These are phyloP conservation scores for Masticophis lateralis DNA, from an alignment of 2,797 vertebrate genomes.

Conservation along the genomic window DNA sequence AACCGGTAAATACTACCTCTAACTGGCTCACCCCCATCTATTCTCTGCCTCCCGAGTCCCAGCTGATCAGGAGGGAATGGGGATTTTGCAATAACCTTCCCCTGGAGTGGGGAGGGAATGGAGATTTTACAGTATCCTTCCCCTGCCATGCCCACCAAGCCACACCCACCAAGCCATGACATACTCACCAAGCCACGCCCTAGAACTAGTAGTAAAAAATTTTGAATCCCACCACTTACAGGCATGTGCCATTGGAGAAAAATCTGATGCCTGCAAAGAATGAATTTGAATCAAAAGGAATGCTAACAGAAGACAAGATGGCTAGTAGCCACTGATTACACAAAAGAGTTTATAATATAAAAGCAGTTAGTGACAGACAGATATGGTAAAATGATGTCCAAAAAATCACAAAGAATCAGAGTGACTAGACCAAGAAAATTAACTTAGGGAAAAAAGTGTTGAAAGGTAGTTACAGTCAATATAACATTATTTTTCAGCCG, in stretches of 20 bases:
- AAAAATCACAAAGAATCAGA: not conserved
- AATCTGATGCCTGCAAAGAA: not conserved
- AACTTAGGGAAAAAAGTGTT: not conserved
- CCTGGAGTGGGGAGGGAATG: too few species aligned
- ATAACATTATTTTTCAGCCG: not conserved
- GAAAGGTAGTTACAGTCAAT: not conserved
- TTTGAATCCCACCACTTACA: too few species aligned
- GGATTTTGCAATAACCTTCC: too few species aligned
- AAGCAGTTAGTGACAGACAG: not conserved
- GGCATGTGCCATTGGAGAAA: not conserved
- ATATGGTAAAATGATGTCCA: not conserved
- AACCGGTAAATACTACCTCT: too few species aligned
- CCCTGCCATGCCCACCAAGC: too few species aligned
- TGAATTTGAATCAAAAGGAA: not conserved
- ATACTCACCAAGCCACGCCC: too few species aligned
- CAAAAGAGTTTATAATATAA: not conserved
- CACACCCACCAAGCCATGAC: too few species aligned
- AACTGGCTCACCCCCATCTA: too few species aligned
- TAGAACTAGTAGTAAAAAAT: too few species aligned
- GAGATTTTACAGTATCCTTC: too few species aligned
- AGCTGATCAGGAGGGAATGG: too few species aligned
- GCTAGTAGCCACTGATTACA: not conserved
- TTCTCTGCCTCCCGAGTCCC: too few species aligned
- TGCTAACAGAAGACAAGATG: not conserved
- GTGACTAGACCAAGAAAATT: not conserved